Base-by-base conservation (phyloP, 2,888 invertebrate genomes). In the Andricus curvator region DNA sequence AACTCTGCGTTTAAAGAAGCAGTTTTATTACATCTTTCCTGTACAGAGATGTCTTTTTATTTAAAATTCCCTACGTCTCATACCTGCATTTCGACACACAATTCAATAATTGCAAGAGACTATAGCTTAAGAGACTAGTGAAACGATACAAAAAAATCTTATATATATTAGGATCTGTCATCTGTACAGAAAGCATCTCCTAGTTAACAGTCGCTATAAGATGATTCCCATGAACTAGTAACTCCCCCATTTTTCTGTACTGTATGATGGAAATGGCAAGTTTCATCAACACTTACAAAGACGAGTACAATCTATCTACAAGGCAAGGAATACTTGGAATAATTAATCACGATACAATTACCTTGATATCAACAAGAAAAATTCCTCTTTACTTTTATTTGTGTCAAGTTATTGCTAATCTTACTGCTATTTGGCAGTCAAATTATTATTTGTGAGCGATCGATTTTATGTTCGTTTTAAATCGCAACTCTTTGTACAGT, bases 91-190 rank as follows among this genome's bases (percentile, higher is more conserved):
- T 44, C 48, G 29, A 25, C 48, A 51, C 22, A 62, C 22, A 62
- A 62, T 25, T 62, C 25, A 25, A 37, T 37, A 44, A 44, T 44
- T 15, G 44, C 15, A n/a, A 56, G 25, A 62, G 62, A 62, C 25
- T 82, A 77, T 83, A 80, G 78, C 37, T 37, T 37, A 37, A 37
- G 37, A 77, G 82, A 84, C 85, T 84, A 82, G 84, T 81, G 78
- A 80, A 83, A 84, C 70, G 66, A 83, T 84, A 84, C 83, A 84
- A 84, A 85, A 82, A 80, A 79, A 33, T 33, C 33, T 81, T 82
- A 79, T 81, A 82, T 81, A 82, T 68, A 82, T 80, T 78, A 84
- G 68, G 80, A 82, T 62, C 41, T 41, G 70, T 80, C 78, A 78
- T 83, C 80, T 84, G 81, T 83, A 85, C 84, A 64, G 64, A 84